Base-by-base conservation (phyloP, 2,113 vertebrate genomes). In the Talpa occidentalis region DNA sequence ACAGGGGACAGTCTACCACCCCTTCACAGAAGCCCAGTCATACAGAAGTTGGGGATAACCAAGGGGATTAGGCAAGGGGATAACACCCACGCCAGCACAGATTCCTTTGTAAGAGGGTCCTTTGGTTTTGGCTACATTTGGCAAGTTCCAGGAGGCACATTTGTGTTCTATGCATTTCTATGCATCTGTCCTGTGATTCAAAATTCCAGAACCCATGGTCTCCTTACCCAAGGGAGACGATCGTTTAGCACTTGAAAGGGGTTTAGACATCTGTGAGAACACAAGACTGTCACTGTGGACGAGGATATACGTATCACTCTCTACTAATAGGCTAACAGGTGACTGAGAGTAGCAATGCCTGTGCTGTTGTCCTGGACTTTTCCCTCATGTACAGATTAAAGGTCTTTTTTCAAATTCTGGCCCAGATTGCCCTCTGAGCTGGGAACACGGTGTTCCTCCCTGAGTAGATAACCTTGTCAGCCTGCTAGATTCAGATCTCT, bases 191-290 rank as follows among this genome's bases (percentile, higher is more conserved):
- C 19, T 73, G 44, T 66, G 7, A 74, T 95, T 93, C 54, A 82
- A 62, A 82, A 74, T 90, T 72, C 80, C 72, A 64, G 47, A 74
- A 67, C 9, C 35, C 88, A 73, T 91, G n/a, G 52, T 91, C 32
- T 91, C 76, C 73, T 95, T 77, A 42, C 56, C 30, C 60, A 78
- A 59, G 49, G 49, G 42, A 88, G 40, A 76, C 35, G 52, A n/a
- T 54, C 42, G 37, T n/a, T 64, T 78, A 69, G 40, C 54, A 56
- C 19, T 62, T 84, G 40, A 74, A 81, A 82, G 32, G 40, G 42
- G 6, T 56, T 73, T 60, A 70, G 84, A 76, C 28, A 79, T 70
- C 62, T 77, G 35, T 77, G 88, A 93, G 42, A 40, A 77, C 19
- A 42, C 0, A 3, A 2, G 52, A 28, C 56, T 47, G 24, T 40